Percentiles rank a stretch among this genome's conserved stretches.
phyloP scores from a whole-genome alignment of 2,797 vertebrate genomes.

The Synanceia verrucosa region DNA sequence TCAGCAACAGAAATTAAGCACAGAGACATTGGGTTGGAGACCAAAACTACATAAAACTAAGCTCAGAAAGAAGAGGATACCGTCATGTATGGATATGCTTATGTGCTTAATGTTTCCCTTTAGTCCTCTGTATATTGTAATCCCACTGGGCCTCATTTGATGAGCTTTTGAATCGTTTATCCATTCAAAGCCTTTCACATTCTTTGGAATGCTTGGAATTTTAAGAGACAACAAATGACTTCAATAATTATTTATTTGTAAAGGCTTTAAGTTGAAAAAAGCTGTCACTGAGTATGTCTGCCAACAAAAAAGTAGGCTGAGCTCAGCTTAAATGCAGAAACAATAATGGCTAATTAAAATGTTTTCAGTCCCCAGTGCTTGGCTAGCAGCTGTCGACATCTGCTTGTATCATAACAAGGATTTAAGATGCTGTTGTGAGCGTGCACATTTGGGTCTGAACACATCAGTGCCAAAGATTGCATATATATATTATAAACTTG shows the following conservation, averaged over 20 bases:
- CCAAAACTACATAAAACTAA: neutral
- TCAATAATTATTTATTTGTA: constrained; percentile 44
- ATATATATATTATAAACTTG: constrained; percentile 27
- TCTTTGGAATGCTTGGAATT: constrained; percentile 12
- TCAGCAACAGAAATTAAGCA: neutral
- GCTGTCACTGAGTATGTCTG: constrained; percentile 26
- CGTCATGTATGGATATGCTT: neutral
- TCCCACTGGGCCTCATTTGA: neutral
- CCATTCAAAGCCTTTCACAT: constrained; percentile 13
- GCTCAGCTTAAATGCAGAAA: constrained; percentile 51
- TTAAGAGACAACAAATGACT: constrained; percentile 29
- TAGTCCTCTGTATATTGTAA: neutral
- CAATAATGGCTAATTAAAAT: constrained; percentile 64
- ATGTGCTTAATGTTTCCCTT: neutral
- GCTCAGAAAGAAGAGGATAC: neutral
- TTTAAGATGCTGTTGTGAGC: constrained; percentile 35
- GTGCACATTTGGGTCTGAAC: constrained; percentile 26
- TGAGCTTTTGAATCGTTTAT: constrained; percentile 19
- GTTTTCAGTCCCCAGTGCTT: constrained; percentile 56
- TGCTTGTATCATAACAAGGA: constrained; percentile 49
- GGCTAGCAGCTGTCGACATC: constrained; percentile 56
- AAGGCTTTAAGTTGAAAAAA: constrained; percentile 29
- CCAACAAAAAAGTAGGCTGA: constrained; percentile 41
- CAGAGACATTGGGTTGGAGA: neutral
- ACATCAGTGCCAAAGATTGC: constrained; percentile 1